phyloP scores from a whole-genome alignment of 1,140 invertebrate genomes.

The Steinernema feltiae region DNA sequence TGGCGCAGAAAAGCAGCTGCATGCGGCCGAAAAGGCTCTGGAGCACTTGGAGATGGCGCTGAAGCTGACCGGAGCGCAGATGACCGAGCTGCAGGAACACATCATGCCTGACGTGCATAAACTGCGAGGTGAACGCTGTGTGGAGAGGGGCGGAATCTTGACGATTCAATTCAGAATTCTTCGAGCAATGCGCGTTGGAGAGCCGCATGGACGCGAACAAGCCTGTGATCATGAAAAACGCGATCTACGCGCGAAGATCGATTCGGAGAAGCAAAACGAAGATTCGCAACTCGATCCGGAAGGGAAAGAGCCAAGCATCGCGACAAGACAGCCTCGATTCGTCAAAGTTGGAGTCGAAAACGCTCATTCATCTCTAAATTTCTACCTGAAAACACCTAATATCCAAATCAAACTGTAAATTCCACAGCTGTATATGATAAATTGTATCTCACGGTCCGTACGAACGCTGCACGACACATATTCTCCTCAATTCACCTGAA shows the following conservation, averaged over 20 bases:
- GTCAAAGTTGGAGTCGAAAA: background rate
- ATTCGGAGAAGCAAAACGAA: constrained; percentile 49
- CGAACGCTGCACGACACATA: too few relatives aligned
- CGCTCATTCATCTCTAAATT: constrained; percentile 1
- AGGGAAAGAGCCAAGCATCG: background rate
- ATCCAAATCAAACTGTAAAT: too few relatives aligned
- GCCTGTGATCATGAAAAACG: constrained; percentile 59
- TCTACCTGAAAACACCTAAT: too few relatives aligned
- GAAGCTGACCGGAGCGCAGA: constrained; percentile 44
- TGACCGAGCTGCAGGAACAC: constrained; percentile 46
- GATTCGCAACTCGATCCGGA: constrained; percentile 46
- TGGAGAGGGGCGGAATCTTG: too few relatives aligned
- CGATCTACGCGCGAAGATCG: constrained; percentile 56
- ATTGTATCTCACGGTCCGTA: too few relatives aligned
- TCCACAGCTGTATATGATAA: too few relatives aligned
- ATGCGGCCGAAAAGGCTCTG: constrained; percentile 42
- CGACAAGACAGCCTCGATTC: background rate
- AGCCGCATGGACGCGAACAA: constrained; percentile 58
- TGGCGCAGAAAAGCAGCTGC: constrained; percentile 48
- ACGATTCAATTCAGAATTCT: constrained; percentile 57
- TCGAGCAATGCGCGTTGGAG: constrained; percentile 60
- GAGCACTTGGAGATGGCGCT: constrained; percentile 49
- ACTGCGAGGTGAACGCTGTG: constrained; percentile 31
- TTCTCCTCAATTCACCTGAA: too few relatives aligned
- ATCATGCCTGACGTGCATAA: constrained; percentile 49